Evolutionary conservation across 2,888 invertebrate genomes (phyloP), one percentile per base, ranked within the genome.

Genomic region (Ctena decussata): DNA sequence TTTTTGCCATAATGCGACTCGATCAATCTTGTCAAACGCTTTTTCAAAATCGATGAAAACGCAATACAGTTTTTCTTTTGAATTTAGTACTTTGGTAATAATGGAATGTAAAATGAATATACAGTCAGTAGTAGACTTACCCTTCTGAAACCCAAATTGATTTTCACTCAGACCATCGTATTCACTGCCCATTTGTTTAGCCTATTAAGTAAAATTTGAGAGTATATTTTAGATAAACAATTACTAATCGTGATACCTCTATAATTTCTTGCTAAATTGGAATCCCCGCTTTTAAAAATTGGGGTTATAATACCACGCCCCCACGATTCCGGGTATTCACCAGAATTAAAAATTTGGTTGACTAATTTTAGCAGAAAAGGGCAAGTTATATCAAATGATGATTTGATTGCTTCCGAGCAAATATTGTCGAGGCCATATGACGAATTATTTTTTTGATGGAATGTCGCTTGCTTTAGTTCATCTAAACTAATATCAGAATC

Each of bases 101-200:
- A n/a, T n/a, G n/a, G 60, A 60, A 60, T 60, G 60, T 30, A 60
- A 18, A 11, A 60, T 41, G 21, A 37, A 70, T 27, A 70, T 37
- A 21, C 39, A 37, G 70, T 70, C 70, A 24, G 24, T 11, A 6
- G 37, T 37, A 37, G 70, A 70, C 37, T 70, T 70, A 5, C 70
- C 70, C 37, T 70, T 70, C 24, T 70, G 41, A 24, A 60, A 60
- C 8, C 60, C 60, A 30, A 60, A 60, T 30, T 60, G 60, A 60
- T 24, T 60, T 24, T 60, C 27, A 18, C 6, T 18, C 27, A 60
- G 5, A 8, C 2, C 8, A 5, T 60, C 60, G 30, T 60, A 11
- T 60, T 60, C 18, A 27, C 37, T 8, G 70, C 11, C 70, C 70
- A 70, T 70, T 70, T 70, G n/a, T 35, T 70, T 70, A 70, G 21